Conservation (phyloP, 1,140 invertebrate genomes). For the Kradibia gibbosae region DNA sequence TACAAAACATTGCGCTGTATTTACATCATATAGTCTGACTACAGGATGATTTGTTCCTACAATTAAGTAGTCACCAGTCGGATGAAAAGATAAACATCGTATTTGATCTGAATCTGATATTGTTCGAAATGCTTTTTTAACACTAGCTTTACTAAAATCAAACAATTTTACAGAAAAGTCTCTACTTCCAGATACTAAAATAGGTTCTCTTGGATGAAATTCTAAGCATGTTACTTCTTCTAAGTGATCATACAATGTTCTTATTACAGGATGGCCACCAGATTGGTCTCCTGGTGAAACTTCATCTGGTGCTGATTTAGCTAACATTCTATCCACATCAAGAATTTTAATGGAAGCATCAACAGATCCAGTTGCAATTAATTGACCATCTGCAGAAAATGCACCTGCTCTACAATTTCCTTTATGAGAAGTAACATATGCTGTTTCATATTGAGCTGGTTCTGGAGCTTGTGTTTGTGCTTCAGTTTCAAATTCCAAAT, state of each 20-base stretch:
- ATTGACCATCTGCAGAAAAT: constrained; percentile 93
- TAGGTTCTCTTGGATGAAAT: constrained; percentile 95
- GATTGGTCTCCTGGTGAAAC: constrained; percentile 84
- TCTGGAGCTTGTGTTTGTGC: constrained; percentile 90
- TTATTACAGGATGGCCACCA: constrained; percentile 97
- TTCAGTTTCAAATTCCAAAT: constrained; percentile 97
- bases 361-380: constrained; percentile 98
- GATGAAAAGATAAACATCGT: constrained; percentile 93
- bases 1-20: constrained; percentile 96
- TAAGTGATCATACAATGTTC: constrained; percentile 98
- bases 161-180: constrained; percentile 97
- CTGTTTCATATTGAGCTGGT: constrained; percentile 96
- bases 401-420: constrained; percentile 95
- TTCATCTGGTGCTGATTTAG: constrained; percentile 91
- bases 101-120: constrained; percentile 94
- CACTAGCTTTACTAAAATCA: constrained; percentile 97
- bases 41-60: constrained; percentile 94
- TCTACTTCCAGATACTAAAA: constrained; percentile 93
- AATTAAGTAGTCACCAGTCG: constrained; percentile 93
- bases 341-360: constrained; percentile 99
- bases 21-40: constrained; percentile 94
- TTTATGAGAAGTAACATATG: constrained; percentile 99
- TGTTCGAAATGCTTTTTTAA: constrained; percentile 97
- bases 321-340: constrained; percentile 98
- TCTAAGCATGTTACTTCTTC: constrained; percentile 97